Conservation (phyloP, 2,797 vertebrate genomes). For the Enteromius argenteus region DNA sequence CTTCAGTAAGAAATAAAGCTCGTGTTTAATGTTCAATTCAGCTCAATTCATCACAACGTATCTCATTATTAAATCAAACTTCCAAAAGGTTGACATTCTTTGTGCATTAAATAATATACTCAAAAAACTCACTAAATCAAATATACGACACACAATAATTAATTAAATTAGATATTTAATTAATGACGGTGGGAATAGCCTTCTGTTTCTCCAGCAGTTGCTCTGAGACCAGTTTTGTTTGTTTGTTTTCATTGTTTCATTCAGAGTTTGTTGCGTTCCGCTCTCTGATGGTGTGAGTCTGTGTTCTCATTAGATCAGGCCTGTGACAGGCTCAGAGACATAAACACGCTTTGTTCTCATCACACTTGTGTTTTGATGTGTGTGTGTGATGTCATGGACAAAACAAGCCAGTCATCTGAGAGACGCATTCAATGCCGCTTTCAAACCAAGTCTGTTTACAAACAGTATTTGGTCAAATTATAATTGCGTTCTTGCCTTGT, state of each 20-base stretch:
- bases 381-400: constrained; percentile 51
- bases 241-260: background rate
- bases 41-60: background rate
- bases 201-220: background rate
- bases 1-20: background rate
- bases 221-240: background rate
- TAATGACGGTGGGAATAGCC: background rate
- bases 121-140: background rate
- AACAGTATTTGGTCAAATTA: background rate
- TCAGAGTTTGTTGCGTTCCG: background rate
- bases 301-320: constrained; percentile 5
- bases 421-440: background rate
- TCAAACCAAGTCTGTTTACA: background rate
- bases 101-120: background rate
- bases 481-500: background rate
- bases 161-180: background rate
- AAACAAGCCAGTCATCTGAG: constrained; percentile 42
- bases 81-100: background rate
- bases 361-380: constrained; percentile 39
- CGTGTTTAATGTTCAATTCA: background rate
- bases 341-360: constrained; percentile 50
- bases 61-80: background rate
- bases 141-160: background rate
- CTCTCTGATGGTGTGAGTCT: background rate
- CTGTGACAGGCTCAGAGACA: constrained; percentile 42